phyloP scores from a whole-genome alignment of 1,140 invertebrate species.

The Musca vetustissima region DNA sequence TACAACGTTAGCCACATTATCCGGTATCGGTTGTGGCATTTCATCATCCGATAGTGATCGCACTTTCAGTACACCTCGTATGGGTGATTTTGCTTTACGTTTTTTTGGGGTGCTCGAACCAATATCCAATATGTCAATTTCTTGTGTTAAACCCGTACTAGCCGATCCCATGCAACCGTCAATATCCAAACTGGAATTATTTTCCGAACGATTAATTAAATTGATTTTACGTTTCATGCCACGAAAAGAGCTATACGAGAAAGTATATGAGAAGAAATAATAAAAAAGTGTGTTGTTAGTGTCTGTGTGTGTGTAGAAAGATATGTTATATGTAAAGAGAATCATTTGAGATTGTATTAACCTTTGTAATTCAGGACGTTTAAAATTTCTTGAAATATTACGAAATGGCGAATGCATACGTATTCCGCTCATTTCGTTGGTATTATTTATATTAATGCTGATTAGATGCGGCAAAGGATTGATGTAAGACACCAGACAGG shows the following conservation, averaged over 20 bases:
- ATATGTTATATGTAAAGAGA: not conserved
- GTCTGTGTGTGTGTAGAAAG: not conserved
- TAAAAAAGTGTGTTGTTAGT: not conserved
- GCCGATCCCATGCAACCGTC: constrained; percentile 38
- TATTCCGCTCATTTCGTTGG: constrained; percentile 48
- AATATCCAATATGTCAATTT: constrained; percentile 65
- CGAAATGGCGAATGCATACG: constrained; percentile 52
- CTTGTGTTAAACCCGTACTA: constrained; percentile 68
- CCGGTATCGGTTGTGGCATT: constrained; percentile 40
- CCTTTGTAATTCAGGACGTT: constrained; percentile 48
- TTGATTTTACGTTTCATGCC: constrained; percentile 63
- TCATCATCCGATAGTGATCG: constrained; percentile 53
- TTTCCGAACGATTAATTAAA: constrained; percentile 54
- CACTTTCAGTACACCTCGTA: constrained; percentile 61
- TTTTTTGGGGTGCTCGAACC: constrained; percentile 56
- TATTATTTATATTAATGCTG: constrained; percentile 48
- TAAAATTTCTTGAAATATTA: constrained; percentile 49
- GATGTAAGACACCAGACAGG: too few relatives aligned
- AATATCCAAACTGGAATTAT: constrained; percentile 43
- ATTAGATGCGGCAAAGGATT: constrained; percentile 4
- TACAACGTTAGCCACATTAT: constrained; percentile 61
- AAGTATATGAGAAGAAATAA: too few relatives aligned
- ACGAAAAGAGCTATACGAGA: constrained; percentile 43
- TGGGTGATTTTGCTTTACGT: constrained; percentile 59
- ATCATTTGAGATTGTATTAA: too few relatives aligned